Evolutionary conservation across 2,113 vertebrate genomes (phyloP), one percentile per base, ranked within the genome.

Genomic region (Pseudorectes ferrugineus): DNA sequence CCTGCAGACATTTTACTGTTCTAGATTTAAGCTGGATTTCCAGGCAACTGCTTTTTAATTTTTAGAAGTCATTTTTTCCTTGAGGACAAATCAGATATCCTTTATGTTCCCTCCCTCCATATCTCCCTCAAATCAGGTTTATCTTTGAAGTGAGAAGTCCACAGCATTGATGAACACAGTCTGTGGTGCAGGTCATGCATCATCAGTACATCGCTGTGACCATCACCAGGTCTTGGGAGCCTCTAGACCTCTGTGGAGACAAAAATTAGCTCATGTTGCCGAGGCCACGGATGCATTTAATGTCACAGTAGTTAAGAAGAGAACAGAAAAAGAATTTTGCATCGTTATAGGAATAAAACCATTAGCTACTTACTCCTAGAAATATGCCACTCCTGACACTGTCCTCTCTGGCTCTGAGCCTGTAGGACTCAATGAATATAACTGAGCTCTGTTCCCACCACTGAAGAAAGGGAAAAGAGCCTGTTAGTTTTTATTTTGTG

Each of bases 1-100:
- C 65, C 94, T 93, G 90, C 85, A 95, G 88, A 85, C 26, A 80
- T 83, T 81, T 81, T 80, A 40, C 67, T 93, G 14, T 78, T 93
- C 72, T 48, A 88, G 75, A 45, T 88, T 92, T 83, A 59, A 77
- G 21, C 33, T 93, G 82, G 48, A 93, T 86, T 96, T 94, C 55
- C 57, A 93, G 72, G 31, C 72, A 93, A 48, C 67, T 55, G 48
- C 31, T 81, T 74, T 93, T 80, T 77, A 63, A 78, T 29, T 71
- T 88, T 87, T 93, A 91, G 2, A 92, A 66, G 46, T 51, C 0
- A 12, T 72, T 89, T 87, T 54, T 63, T 21, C 59, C 85, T 93
- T 59, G 55, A 74, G 59, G 79, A 83, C 46, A 85, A 49, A 78
- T 63, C 52, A 67, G 25, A 45, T 67, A 88, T 57, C 24, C 43